These are phyloP conservation scores for Naso thynnoides DNA, from an alignment of 2,797 vertebrate genomes.

Conservation along the genomic window DNA sequence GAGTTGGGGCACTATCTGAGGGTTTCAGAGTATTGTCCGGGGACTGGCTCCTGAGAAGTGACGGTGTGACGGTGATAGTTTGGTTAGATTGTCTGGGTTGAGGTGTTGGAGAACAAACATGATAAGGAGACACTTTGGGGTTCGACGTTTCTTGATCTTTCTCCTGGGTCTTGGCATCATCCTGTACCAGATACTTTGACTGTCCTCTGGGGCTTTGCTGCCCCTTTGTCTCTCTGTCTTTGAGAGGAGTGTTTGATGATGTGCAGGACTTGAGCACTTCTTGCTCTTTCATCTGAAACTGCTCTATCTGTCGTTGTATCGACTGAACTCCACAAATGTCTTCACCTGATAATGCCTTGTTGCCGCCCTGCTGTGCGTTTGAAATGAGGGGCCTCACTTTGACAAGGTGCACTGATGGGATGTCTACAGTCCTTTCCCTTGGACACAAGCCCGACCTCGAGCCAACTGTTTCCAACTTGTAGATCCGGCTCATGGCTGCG, in stretches of 20 bases:
- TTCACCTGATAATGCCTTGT: constrained; percentile 62
- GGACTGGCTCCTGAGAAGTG: constrained; percentile 58
- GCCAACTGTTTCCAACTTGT: constrained; percentile 80
- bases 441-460: constrained; percentile 77
- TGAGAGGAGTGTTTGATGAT: constrained; percentile 36
- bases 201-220: constrained; percentile 54
- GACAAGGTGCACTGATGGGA: constrained; percentile 69
- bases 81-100: constrained; percentile 58
- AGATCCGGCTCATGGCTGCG: constrained; percentile 84
- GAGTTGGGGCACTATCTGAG: constrained; percentile 52
- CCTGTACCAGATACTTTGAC: constrained; percentile 52
- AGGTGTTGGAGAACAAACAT: constrained; percentile 45
- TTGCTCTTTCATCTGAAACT: constrained; percentile 81
- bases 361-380: constrained; percentile 56
- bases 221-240: constrained; percentile 54
- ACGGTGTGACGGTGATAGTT: constrained; percentile 54
- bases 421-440: constrained; percentile 72
- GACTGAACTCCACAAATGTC: constrained; percentile 71
- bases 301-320: constrained; percentile 83
- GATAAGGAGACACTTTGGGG: constrained; percentile 39
- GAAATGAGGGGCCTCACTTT: constrained; percentile 72
- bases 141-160: constrained; percentile 44
- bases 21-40: constrained; percentile 65
- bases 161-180: constrained; percentile 34
- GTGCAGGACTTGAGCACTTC: constrained; percentile 60